phyloP scores from a whole-genome alignment of 2,888 invertebrate genomes.

The Cheilosia impressa region DNA sequence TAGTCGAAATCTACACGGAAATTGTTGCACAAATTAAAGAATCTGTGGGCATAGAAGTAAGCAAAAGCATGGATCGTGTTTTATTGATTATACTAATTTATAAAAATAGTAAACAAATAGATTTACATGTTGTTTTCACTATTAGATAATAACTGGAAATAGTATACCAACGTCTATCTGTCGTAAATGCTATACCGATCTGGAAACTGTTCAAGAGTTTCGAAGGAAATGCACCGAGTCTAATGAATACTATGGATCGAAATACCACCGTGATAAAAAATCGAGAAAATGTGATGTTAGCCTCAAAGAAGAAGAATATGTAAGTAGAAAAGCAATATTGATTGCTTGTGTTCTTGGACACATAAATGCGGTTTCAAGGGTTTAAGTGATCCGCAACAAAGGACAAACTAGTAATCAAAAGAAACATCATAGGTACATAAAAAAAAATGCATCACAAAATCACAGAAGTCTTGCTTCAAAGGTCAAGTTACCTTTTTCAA shows the following conservation, averaged over 20 bases:
- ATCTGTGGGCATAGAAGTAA: constrained; percentile 10
- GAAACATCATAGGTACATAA: too few species aligned
- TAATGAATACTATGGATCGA: constrained; percentile 43
- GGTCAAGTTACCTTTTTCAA: too few species aligned
- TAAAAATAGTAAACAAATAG: too few species aligned
- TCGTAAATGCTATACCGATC: constrained; percentile 29
- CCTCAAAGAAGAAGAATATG: constrained; percentile 17
- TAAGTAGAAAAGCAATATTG: constrained; percentile 7
- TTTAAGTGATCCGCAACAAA: too few species aligned
- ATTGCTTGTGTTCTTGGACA: neutral
- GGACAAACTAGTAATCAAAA: too few species aligned
- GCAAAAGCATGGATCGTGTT: neutral
- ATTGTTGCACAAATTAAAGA: constrained; percentile 21
- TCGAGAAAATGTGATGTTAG: neutral
- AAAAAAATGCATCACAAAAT: too few species aligned
- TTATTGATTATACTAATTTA: neutral
- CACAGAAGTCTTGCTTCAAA: too few species aligned
- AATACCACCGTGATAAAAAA: constrained; percentile 1
- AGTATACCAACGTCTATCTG: constrained; percentile 33
- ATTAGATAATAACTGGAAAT: constrained; percentile 22
- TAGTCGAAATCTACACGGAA: neutral
- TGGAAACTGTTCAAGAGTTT: constrained; percentile 39
- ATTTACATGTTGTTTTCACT: too few species aligned
- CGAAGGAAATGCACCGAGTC: constrained; percentile 46
- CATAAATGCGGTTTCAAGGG: neutral